A percentile compares a stretch with the other conserved stretches of the same genome.
phyloP scores from a whole-genome alignment of 1,140 invertebrate species.

The Drosophila obscura region DNA sequence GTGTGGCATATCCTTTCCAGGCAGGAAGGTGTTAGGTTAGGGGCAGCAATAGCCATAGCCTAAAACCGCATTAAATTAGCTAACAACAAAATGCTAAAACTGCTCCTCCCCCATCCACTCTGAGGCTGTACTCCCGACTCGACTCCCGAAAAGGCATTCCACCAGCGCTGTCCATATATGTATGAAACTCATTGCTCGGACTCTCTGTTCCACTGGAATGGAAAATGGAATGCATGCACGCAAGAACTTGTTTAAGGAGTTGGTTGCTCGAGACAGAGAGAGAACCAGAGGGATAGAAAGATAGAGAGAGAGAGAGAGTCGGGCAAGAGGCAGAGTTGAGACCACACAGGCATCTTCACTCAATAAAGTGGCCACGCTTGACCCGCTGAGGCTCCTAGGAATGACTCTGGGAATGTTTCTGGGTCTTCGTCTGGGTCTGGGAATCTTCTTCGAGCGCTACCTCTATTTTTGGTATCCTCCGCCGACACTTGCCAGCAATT shows the following conservation, averaged over 20 bases:
- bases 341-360: slow-evolving; percentile 62
- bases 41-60: no score
- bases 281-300: background rate
- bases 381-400: slow-evolving; percentile 41
- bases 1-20: slow-evolving; percentile 33
- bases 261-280: slow-evolving; percentile 12
- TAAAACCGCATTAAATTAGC: slow-evolving; percentile 41
- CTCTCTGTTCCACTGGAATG: slow-evolving; percentile 45
- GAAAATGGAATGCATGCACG: slow-evolving; percentile 27
- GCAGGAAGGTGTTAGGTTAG: background rate
- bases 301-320: slow-evolving; percentile 3
- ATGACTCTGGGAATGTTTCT: slow-evolving; percentile 20
- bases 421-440: slow-evolving; percentile 23
- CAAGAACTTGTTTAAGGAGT: slow-evolving; percentile 57
- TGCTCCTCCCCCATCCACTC: background rate
- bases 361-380: slow-evolving; percentile 57
- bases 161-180: slow-evolving; percentile 44
- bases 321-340: slow-evolving; percentile 35
- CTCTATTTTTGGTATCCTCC: slow-evolving; percentile 53
- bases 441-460: slow-evolving; percentile 41
- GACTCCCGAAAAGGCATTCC: slow-evolving; percentile 44
- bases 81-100: slow-evolving; percentile 41
- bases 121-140: slow-evolving; percentile 26
- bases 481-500: slow-evolving; percentile 55
- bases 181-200: slow-evolving; percentile 57